These are phyloP conservation scores for Actinemys pallida DNA, from an alignment of 2,113 vertebrate genomes.

Conservation along the genomic window DNA sequence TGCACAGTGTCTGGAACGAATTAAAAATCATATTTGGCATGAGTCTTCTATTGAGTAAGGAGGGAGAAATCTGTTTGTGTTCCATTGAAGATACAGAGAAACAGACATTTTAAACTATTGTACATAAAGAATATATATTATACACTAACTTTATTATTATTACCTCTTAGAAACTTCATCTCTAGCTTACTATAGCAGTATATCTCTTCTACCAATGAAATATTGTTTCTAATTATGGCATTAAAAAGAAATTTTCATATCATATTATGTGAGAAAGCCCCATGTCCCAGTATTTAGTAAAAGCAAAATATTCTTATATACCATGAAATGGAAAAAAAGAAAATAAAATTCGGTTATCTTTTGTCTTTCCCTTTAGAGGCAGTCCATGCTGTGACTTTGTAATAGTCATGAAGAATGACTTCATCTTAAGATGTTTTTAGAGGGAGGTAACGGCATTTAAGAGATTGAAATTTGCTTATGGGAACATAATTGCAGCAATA, in stretches of 20 bases:
- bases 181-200: background rate
- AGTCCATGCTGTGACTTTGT: background rate
- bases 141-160: background rate
- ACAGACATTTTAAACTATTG: background rate
- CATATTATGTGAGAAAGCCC: background rate
- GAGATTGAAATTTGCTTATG: background rate
- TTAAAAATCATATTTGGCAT: background rate
- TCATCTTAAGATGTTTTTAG: background rate
- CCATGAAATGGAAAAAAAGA: background rate
- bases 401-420: background rate
- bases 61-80: constrained; percentile 6
- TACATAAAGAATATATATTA: background rate
- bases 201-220: background rate
- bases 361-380: background rate
- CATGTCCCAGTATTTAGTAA: background rate
- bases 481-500: background rate
- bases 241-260: background rate
- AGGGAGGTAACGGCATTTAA: background rate
- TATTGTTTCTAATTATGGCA: background rate
- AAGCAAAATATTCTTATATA: background rate
- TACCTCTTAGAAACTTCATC: background rate
- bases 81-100: background rate
- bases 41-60: background rate
- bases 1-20: background rate
- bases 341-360: background rate